Base-by-base conservation (phyloP, 2,888 invertebrate species). In the Lasioglossum figueresi region DNA sequence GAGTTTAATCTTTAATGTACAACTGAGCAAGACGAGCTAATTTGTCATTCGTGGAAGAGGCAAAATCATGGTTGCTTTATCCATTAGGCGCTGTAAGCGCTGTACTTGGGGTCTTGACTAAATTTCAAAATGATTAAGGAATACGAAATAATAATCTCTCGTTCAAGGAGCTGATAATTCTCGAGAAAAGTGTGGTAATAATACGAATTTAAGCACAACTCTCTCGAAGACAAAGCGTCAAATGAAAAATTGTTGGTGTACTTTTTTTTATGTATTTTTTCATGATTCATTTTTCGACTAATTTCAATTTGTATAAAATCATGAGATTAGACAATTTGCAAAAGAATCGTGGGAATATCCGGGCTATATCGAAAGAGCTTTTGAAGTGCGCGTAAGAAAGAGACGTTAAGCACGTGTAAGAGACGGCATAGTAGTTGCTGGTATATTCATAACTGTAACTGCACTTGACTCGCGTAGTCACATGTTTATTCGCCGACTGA, bases 401-500 rank as follows among this genome's bases (percentile, higher is more conserved):
- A 8, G 19, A 63, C 2, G 8, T 63, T 31, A 16, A 27, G 34
- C 19, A 43, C 31, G 66, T n/a, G 16, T 73, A 79, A 83, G 45
- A 23, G 45, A 31, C 14, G 34, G 12, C 23, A 19, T 59, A 73
- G 48, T 34, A 34, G 40, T 83, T 45, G 23, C 23, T 19, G n/a
- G 34, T 52, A 45, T 71, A 84, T 80, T 85, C 70, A 52, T 56
- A 76, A 66, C 68, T 27, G 27, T 16, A 27, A 45, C 43, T 70
- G 59, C 34, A 48, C 23, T 43, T 68, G 76, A 80, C 68, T 75
- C 31, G 63, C n/a, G 37, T 37, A 56, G 85, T 80, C 75, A 37
- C 40, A 37, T 80, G 85, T 84, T 85, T 83, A 79, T 76, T 79
- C 73, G 68, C 12, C 66, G 56, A 74, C 56, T 68, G 84, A 79